A percentile compares a stretch with the other conserved stretches of the same genome.
Conservation (phyloP, 2,888 invertebrate species). For the Leptopterna dolabrata region DNA sequence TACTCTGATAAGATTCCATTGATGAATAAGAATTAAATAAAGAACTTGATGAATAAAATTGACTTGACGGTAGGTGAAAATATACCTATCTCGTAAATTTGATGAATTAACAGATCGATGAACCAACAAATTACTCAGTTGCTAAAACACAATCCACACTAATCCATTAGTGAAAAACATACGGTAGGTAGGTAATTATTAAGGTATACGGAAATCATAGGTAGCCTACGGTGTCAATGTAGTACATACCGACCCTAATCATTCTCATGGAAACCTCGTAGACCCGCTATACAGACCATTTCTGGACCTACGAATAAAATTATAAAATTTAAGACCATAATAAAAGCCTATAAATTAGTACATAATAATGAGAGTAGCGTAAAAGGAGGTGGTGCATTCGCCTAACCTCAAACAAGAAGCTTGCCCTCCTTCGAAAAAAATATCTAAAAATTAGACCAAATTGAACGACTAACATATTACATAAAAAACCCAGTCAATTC, state of each 20-base stretch:
- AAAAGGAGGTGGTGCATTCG: neutral
- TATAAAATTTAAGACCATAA: neutral
- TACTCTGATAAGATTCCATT: too few relatives aligned
- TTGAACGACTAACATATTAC: neutral
- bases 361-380: neutral
- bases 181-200: too few relatives aligned
- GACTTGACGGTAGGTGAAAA: too few relatives aligned
- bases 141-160: too few relatives aligned
- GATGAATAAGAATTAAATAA: too few relatives aligned
- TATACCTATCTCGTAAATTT: too few relatives aligned
- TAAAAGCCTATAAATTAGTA: neutral
- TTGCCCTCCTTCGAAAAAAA: neutral
- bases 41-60: too few relatives aligned
- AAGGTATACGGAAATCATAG: too few relatives aligned
- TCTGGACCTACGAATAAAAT: slow-evolving; percentile 11
- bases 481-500: neutral
- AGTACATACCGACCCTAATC: slow-evolving; percentile 38
- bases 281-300: neutral
- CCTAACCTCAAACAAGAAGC: neutral
- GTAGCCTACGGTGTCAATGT: too few relatives aligned
- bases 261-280: slow-evolving; percentile 2
- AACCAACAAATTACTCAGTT: too few relatives aligned
- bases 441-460: neutral
- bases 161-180: too few relatives aligned
- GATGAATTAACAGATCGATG: too few relatives aligned